These are phyloP conservation scores for Esperia sulphurella DNA, from an alignment of 2,888 invertebrate species.

Conservation along the genomic window DNA sequence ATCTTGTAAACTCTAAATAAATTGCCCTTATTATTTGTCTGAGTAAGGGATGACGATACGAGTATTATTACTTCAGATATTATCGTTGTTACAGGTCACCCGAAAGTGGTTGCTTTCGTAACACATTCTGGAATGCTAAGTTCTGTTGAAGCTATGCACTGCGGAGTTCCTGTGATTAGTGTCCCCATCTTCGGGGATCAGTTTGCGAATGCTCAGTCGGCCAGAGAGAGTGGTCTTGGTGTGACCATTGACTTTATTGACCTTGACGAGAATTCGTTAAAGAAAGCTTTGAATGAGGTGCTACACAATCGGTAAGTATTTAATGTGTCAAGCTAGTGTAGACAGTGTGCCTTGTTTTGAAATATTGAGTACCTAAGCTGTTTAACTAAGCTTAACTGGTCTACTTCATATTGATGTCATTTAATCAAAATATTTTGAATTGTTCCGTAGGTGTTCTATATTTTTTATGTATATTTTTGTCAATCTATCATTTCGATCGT, in stretches of 20 bases:
- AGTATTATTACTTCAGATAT: too few species aligned
- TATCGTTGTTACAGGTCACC: slow-evolving; percentile 59
- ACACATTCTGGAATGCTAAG: slow-evolving; percentile 75
- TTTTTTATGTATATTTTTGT: too few species aligned
- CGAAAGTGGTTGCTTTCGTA: slow-evolving; percentile 70
- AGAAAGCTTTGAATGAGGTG: slow-evolving; percentile 1
- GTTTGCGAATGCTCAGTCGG: slow-evolving; percentile 59
- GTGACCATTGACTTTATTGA: slow-evolving; percentile 48
- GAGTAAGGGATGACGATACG: too few species aligned
- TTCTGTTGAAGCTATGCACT: slow-evolving; percentile 66
- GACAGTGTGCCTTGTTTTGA: too few species aligned
- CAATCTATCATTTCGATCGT: too few species aligned
- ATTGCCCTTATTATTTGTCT: neutral
- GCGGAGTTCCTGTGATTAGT: slow-evolving; percentile 51
- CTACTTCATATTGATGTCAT: too few species aligned
- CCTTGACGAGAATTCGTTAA: neutral
- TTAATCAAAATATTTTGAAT: too few species aligned
- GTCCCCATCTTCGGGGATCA: slow-evolving; percentile 77
- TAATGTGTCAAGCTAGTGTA: too few species aligned
- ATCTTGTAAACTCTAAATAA: too few species aligned
- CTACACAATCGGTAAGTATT: slow-evolving; percentile 3
- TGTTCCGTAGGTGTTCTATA: too few species aligned
- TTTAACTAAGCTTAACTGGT: too few species aligned
- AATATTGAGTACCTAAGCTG: too few species aligned
- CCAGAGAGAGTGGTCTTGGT: slow-evolving; percentile 62